Percentiles rank a stretch among this genome's conserved stretches.
Conservation (phyloP, 2,797 vertebrate species). For the Monodelphis domestica region DNA sequence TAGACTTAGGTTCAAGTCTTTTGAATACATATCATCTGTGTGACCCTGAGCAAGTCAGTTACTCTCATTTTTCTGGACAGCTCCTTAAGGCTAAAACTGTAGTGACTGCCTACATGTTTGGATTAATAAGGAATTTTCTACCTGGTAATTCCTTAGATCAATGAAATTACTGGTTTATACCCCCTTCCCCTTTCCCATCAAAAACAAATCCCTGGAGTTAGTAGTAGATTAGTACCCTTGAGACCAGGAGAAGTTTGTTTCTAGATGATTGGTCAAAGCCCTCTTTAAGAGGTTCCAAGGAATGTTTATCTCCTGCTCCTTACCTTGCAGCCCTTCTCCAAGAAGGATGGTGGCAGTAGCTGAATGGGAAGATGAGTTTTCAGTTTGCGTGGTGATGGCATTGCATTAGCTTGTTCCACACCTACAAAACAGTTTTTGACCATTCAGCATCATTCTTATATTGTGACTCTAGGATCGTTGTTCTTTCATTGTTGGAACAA, state of each 20-base stretch:
- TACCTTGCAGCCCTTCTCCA: conserved; percentile 76
- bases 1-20: background rate
- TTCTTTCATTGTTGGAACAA: conserved; percentile 9
- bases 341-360: conserved; percentile 71
- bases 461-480: conserved; percentile 26
- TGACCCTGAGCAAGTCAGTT: background rate
- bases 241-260: background rate
- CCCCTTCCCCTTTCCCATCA: background rate
- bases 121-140: background rate
- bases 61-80: background rate
- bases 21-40: background rate
- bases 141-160: background rate
- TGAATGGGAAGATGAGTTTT: conserved; percentile 73
- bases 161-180: background rate
- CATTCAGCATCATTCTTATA: conserved; percentile 18
- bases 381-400: conserved; percentile 66
- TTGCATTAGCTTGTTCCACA: conserved; percentile 61
- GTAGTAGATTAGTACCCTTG: background rate
- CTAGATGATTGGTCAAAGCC: background rate
- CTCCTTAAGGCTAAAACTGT: background rate
- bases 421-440: conserved; percentile 63
- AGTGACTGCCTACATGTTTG: background rate
- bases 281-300: background rate
- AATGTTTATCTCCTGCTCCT: background rate
- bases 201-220: background rate